Evolutionary conservation across 2,888 invertebrate species (phyloP).

Genomic region (Acleris cristana): DNA sequence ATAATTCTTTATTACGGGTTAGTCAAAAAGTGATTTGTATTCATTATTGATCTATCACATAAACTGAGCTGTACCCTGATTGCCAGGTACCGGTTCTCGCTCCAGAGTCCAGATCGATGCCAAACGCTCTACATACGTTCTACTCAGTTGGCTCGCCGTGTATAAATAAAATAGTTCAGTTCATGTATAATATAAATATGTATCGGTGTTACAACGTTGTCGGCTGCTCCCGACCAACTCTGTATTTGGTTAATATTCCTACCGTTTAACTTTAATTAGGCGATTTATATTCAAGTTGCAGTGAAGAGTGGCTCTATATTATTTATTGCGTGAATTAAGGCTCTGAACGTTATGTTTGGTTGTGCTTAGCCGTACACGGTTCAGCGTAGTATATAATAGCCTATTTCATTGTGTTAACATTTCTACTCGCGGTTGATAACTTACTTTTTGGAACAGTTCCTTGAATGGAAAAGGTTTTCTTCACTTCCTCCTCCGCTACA

Average conservation of each 20-base stretch:
- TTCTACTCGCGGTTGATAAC: neutral
- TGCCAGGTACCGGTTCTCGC: too few relatives aligned
- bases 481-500: too few relatives aligned
- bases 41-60: too few relatives aligned
- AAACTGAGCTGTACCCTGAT: too few relatives aligned
- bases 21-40: too few relatives aligned
- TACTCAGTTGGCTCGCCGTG: conserved; percentile 31
- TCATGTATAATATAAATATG: conserved; percentile 40
- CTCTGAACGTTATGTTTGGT: conserved; percentile 55
- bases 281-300: conserved; percentile 79
- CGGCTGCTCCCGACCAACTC: conserved; percentile 41
- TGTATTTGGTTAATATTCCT: conserved; percentile 67
- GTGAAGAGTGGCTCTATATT: conserved; percentile 72
- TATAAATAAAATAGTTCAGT: conserved; percentile 48
- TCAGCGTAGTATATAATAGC: conserved; percentile 11
- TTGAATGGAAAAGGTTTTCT: too few relatives aligned
- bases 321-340: conserved; percentile 70
- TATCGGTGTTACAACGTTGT: conserved; percentile 47
- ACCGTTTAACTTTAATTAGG: conserved; percentile 75
- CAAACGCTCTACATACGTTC: conserved; percentile 44
- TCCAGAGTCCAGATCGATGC: neutral
- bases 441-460: neutral
- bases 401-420: conserved; percentile 5
- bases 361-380: conserved; percentile 39
- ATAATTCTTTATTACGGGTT: too few relatives aligned